Evolutionary conservation across 2,797 vertebrate genomes (phyloP), one percentile per base, ranked within the genome.

Genomic region (Mus minutoides): DNA sequence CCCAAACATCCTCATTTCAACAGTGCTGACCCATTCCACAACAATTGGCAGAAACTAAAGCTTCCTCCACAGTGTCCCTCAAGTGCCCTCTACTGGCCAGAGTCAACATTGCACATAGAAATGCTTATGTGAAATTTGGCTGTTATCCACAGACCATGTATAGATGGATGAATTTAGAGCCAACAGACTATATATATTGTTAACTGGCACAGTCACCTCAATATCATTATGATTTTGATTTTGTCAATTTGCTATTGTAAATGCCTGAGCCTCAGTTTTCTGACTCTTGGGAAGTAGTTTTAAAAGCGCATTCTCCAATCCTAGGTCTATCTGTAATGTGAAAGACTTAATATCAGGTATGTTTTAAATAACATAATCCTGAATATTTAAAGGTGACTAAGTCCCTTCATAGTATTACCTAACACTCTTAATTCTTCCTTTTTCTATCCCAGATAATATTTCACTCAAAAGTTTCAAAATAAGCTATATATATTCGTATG

Each of bases 1-100:
- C 56, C 34, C 37, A 76, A 10, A 91, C 5, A 56, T 90, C 22
- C 21, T 84, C 54, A 40, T 34, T 62, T 71, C 56, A 43, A 77
- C 78, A 67, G 11, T 0, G 2, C 54, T 77, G 76, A 93, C 76
- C 58, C 34, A 62, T 7, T 64, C 43, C 13, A 16, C 40, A n/a
- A 29, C 43, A 78, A 60, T 16, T 43, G 83, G 43, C 34, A 0
- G 75, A 91, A 93, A 85, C 24, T 69, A 62, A 40, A 62, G 79
- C 75, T 87, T 95, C 46, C 78, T 97, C 75, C 76, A 37, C 76
- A 84, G 0, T 93, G 93, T 96, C 96, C 52, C 62, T 95, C 79
- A n/a, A n/a, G 2, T 56, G 49, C 96, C 94, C 93, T 97, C 91
- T 97, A 56, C 91, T 94, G 94, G 92, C 91, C 89, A 78, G 69